phyloP scores from a whole-genome alignment of 2,888 invertebrate species.

The Acanthococcus lagerstroemiae region DNA sequence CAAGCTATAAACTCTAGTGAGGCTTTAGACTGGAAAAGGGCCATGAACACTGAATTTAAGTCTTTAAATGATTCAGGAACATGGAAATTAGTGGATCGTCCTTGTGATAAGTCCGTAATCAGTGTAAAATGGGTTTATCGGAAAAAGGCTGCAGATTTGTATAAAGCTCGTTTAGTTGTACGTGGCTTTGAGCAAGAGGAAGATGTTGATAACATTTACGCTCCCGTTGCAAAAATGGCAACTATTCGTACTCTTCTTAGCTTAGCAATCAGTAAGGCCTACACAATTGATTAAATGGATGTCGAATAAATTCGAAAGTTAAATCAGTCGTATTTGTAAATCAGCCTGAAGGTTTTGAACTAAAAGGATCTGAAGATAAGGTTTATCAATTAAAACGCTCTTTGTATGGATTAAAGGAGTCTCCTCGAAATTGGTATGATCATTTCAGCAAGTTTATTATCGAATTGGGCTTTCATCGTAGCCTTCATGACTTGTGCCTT shows the following conservation, averaged over 20 bases:
- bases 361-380: neutral
- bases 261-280: neutral
- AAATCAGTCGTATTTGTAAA: conserved; percentile 33
- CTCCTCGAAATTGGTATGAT: conserved; percentile 21
- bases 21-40: neutral
- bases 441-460: conserved; percentile 33
- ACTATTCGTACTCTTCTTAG: conserved; percentile 26
- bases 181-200: conserved; percentile 33
- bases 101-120: neutral
- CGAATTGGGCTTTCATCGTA: conserved; percentile 29
- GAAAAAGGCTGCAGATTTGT: neutral
- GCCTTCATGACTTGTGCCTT: neutral
- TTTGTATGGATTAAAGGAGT: conserved; percentile 36
- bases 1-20: neutral
- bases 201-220: neutral
- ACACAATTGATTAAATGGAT: conserved; percentile 34
- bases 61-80: neutral
- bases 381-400: conserved; percentile 35
- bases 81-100: conserved; percentile 4
- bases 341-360: conserved; percentile 33
- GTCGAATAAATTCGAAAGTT: conserved; percentile 30
- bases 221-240: conserved; percentile 1
- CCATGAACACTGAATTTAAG: conserved; percentile 4
- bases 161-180: conserved; percentile 19
- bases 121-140: neutral